Evolutionary conservation across 2,888 invertebrate species (phyloP).

Genomic region (Andrena chrysosceles): DNA sequence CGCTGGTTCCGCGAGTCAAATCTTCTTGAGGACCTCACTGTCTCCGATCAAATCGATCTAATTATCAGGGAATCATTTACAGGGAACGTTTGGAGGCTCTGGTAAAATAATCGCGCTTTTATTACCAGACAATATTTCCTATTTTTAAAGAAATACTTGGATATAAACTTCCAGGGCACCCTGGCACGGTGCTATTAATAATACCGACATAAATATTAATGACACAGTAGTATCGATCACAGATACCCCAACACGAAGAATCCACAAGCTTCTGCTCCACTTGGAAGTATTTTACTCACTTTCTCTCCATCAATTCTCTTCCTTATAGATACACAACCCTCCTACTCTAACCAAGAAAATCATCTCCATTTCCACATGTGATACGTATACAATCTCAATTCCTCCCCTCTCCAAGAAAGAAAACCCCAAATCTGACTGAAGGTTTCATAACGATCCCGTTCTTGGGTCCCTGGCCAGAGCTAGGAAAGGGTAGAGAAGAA

Average conservation of each 20-base stretch:
- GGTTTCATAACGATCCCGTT: too few relatives aligned
- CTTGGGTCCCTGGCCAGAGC: not conserved
- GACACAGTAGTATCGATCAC: constrained; percentile 29
- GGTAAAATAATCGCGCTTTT: too few relatives aligned
- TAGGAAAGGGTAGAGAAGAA: constrained; percentile 69
- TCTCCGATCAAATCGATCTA: too few relatives aligned
- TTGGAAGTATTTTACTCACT: not conserved
- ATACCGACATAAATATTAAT: constrained; percentile 39
- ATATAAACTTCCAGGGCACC: not conserved
- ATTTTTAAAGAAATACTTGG: not conserved
- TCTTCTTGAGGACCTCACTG: not conserved
- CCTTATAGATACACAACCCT: too few relatives aligned
- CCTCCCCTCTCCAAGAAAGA: not conserved
- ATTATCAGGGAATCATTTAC: too few relatives aligned
- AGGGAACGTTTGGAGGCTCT: too few relatives aligned
- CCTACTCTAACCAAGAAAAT: too few relatives aligned
- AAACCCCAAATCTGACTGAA: too few relatives aligned
- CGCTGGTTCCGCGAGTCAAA: constrained; percentile 1
- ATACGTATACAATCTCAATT: not conserved
- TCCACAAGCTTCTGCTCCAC: not conserved
- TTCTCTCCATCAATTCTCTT: not conserved
- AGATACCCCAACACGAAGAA: not conserved
- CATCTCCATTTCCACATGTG: too few relatives aligned
- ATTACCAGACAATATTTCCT: too few relatives aligned
- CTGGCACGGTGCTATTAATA: constrained; percentile 24